These are phyloP conservation scores for Actinia tenebrosa DNA, from an alignment of 64 coral and sea anemone species.

Conservation along the genomic window DNA sequence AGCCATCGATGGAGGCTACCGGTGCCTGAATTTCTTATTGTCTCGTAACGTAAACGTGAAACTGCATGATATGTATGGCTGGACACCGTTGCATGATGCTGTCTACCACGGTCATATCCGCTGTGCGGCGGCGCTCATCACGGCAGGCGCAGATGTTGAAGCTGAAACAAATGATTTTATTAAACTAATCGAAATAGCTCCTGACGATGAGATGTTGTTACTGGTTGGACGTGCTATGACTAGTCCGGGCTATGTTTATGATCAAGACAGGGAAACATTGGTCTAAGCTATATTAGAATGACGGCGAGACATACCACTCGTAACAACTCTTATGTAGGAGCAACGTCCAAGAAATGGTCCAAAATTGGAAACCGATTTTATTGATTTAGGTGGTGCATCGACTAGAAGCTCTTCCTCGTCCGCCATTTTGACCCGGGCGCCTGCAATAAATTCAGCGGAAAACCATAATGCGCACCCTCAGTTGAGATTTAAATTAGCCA, in stretches of 20 bases:
- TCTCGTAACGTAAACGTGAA: slow-evolving; percentile 44
- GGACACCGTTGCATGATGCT: slow-evolving; percentile 71
- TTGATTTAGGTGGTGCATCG: too few relatives aligned
- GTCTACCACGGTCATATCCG: slow-evolving; percentile 74
- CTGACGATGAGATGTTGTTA: slow-evolving; percentile 59
- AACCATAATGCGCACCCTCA: too few relatives aligned
- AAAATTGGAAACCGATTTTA: too few relatives aligned
- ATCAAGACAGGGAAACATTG: slow-evolving; percentile 67
- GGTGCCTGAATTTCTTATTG: slow-evolving; percentile 57
- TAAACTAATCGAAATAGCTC: slow-evolving; percentile 66
- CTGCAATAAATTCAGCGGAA: too few relatives aligned
- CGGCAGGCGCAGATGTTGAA: slow-evolving; percentile 57
- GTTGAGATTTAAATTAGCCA: too few relatives aligned
- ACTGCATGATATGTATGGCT: slow-evolving; percentile 54
- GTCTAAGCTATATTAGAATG: slow-evolving; percentile 9
- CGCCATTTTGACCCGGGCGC: too few relatives aligned
- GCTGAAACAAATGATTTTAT: slow-evolving; percentile 62
- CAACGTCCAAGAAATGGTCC: too few relatives aligned
- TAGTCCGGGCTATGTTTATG: slow-evolving; percentile 7
- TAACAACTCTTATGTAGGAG: too few relatives aligned
- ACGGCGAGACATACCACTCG: too few relatives aligned
- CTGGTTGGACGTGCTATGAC: slow-evolving; percentile 64
- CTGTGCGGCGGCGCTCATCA: slow-evolving; percentile 55
- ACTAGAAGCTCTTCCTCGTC: too few relatives aligned
- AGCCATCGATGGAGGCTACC: slow-evolving; percentile 51